Evolutionary conservation across 2,888 invertebrate species (phyloP).

Genomic region (Athalia circularis): DNA sequence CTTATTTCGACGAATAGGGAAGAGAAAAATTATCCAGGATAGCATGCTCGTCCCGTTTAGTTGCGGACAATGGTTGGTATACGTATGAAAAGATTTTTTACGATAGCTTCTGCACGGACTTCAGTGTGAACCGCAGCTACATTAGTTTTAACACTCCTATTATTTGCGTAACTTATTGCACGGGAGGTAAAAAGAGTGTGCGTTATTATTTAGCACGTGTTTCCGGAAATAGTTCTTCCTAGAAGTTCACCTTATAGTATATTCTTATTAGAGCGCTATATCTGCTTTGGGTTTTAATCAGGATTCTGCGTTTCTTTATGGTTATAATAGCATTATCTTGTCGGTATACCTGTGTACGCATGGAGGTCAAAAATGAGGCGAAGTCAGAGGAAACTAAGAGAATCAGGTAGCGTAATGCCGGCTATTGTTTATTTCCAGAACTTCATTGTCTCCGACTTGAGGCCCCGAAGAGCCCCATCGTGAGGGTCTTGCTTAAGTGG

Average conservation of each 20-base stretch:
- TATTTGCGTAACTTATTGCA: neutral
- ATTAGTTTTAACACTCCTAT: neutral
- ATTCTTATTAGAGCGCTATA: neutral
- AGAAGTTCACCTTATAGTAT: no score
- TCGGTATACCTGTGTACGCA: constrained; percentile 8
- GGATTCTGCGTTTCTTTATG: constrained; percentile 22
- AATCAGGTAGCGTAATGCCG: constrained; percentile 68
- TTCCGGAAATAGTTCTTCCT: no score
- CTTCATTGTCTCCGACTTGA: constrained; percentile 39
- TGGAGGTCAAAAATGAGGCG: constrained; percentile 57
- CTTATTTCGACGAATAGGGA: no score
- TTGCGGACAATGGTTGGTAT: no score
- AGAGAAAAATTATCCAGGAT: no score
- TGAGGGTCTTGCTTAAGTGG: constrained; percentile 68
- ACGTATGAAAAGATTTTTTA: no score
- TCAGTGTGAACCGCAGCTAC: no score
- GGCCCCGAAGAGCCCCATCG: constrained; percentile 18
- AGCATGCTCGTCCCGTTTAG: no score
- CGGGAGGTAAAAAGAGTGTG: no score
- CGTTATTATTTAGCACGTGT: no score
- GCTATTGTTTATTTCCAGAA: constrained; percentile 67
- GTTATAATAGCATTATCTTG: neutral
- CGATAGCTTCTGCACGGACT: no score
- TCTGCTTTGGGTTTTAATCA: neutral
- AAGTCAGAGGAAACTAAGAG: constrained; percentile 43